Evolutionary conservation across 1,140 invertebrate species (phyloP).

Genomic region (Linepithema humile): DNA sequence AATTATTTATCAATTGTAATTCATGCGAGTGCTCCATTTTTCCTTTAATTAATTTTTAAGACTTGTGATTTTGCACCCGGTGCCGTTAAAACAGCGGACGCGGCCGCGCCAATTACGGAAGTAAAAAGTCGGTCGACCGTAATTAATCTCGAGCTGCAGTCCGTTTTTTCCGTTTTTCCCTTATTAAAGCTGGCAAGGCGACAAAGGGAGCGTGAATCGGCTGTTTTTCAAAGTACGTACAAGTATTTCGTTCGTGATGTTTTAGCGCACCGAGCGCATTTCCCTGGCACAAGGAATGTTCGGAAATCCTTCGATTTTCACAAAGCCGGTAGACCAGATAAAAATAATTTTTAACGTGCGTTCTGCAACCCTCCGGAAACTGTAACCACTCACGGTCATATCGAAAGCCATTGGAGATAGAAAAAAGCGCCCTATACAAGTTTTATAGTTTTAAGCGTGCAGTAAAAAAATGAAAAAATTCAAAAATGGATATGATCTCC

Average conservation of each 20-base stretch:
- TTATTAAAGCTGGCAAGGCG: conserved; percentile 42
- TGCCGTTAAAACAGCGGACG: conserved; percentile 30
- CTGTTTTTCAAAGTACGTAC: conserved; percentile 34
- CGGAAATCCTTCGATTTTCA: conserved; percentile 3
- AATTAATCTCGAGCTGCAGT: conserved; percentile 38
- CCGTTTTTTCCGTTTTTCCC: conserved; percentile 35
- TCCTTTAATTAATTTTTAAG: conserved; percentile 36
- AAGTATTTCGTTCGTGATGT: conserved; percentile 36
- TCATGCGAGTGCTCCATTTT: background rate
- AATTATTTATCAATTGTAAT: conserved; percentile 2
- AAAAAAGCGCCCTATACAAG: conserved; percentile 19
- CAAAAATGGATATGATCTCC: conserved; percentile 23
- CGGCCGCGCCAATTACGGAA: conserved; percentile 34
- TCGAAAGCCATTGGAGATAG: conserved; percentile 2
- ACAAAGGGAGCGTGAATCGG: conserved; percentile 38
- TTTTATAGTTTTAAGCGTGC: conserved; percentile 37
- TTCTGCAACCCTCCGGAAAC: background rate
- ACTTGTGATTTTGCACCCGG: conserved; percentile 36
- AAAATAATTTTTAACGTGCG: conserved; percentile 17
- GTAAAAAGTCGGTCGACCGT: conserved; percentile 45
- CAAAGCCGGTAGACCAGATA: background rate
- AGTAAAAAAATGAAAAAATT: conserved; percentile 14
- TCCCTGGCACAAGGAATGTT: background rate
- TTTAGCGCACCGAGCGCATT: conserved; percentile 8
- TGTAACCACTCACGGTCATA: conserved; percentile 20